These are phyloP conservation scores for Acestrorhynchus altus DNA, from an alignment of 2,797 vertebrate species.

Conservation along the genomic window DNA sequence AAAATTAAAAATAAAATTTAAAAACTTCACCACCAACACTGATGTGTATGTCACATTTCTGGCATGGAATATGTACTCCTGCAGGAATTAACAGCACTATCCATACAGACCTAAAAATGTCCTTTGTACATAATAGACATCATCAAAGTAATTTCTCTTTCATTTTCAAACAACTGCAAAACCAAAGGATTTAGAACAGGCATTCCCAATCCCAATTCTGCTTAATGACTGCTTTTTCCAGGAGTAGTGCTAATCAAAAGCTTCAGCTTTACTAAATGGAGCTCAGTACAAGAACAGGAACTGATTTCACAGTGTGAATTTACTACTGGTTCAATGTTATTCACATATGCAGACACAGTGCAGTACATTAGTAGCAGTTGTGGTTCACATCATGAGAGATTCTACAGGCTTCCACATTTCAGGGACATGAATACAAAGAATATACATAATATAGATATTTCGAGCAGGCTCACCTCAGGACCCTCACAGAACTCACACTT, in stretches of 20 bases:
- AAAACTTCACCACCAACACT: not conserved
- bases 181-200: not conserved
- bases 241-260: no score
- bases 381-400: not conserved
- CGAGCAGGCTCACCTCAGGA: not conserved
- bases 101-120: not conserved
- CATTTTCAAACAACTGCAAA: not conserved
- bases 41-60: not conserved
- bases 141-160: not conserved
- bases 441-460: not conserved
- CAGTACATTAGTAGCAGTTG: no score
- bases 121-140: not conserved
- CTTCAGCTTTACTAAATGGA: not conserved
- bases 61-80: slow-evolving; percentile 1
- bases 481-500: not conserved
- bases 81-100: not conserved
- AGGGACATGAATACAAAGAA: not conserved
- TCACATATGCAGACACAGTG: not conserved
- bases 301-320: slow-evolving; percentile 22
- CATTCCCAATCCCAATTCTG: not conserved
- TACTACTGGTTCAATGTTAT: not conserved
- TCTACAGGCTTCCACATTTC: not conserved
- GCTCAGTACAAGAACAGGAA: not conserved
- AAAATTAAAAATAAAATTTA: not conserved
- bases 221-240: not conserved